Percentiles rank a stretch among this genome's conserved stretches.
phyloP scores from a whole-genome alignment of 2,888 invertebrate species.

The Drosophila affinis region DNA sequence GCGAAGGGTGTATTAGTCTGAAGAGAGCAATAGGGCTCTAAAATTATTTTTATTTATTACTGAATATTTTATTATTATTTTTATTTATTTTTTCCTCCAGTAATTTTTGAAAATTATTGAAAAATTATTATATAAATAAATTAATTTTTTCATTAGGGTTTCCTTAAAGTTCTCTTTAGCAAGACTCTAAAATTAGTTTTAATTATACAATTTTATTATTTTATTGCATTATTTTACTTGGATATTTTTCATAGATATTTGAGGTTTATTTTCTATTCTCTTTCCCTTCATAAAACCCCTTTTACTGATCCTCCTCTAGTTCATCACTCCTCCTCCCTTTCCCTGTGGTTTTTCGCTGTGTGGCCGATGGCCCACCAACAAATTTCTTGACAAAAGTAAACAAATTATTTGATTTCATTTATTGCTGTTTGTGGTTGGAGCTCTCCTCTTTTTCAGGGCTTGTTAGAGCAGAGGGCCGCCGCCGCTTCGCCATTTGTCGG shows the following conservation, averaged over 20 bases:
- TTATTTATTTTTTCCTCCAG: too few species aligned
- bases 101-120: too few species aligned
- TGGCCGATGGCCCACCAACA: constrained; percentile 39
- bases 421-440: constrained; percentile 35
- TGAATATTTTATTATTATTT: too few species aligned
- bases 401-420: constrained; percentile 77
- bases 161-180: too few species aligned
- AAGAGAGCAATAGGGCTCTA: too few species aligned
- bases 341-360: constrained; percentile 39
- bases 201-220: neutral
- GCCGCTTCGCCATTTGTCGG: constrained; percentile 50
- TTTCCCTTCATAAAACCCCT: too few species aligned
- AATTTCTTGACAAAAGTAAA: constrained; percentile 72
- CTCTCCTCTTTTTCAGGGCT: constrained; percentile 41
- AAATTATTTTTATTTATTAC: too few species aligned
- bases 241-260: too few species aligned
- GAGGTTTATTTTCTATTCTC: too few species aligned
- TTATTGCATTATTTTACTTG: neutral
- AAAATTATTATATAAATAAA: too few species aligned
- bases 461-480: constrained; percentile 50
- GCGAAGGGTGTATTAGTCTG: neutral
- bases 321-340: neutral
- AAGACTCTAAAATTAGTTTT: too few species aligned
- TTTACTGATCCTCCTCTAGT: neutral
- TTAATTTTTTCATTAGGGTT: too few species aligned